A percentile compares a stretch with the other conserved stretches of the same genome.
phyloP scores from a whole-genome alignment of 2,888 invertebrate species.

The Cosmia trapezina region DNA sequence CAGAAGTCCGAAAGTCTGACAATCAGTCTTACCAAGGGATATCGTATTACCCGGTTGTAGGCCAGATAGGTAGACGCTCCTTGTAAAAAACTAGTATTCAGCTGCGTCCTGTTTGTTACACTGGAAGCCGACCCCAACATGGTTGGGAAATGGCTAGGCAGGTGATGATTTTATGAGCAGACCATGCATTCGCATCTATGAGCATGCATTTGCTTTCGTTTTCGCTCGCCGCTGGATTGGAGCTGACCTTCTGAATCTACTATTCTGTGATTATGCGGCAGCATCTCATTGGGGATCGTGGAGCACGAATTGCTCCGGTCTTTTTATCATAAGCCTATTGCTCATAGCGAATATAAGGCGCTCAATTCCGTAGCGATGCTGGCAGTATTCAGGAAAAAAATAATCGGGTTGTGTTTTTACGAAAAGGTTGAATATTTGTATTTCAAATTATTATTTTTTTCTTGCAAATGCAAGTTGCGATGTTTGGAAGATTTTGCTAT shows the following conservation, averaged over 20 bases:
- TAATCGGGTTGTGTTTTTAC: slow-evolving; percentile 20
- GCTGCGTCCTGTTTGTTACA: no score
- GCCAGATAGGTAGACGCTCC: no score
- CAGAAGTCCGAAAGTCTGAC: no score
- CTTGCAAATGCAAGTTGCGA: background rate
- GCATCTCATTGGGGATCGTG: slow-evolving; percentile 16
- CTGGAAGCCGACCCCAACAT: no score
- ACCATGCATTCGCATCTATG: background rate
- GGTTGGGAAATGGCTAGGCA: no score
- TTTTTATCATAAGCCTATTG: slow-evolving; percentile 57
- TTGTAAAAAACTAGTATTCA: no score
- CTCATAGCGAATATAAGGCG: slow-evolving; percentile 38
- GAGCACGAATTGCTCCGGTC: slow-evolving; percentile 40
- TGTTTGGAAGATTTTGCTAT: background rate
- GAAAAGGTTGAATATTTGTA: slow-evolving; percentile 5
- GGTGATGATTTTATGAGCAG: no score
- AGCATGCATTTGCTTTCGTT: background rate
- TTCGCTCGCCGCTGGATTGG: background rate
- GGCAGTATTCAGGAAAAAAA: slow-evolving; percentile 27
- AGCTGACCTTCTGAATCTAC: slow-evolving; percentile 7
- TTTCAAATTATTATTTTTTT: background rate
- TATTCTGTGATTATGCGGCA: background rate
- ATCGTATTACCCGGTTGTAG: no score
- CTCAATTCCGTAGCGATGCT: slow-evolving; percentile 17
- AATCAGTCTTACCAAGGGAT: no score